These are phyloP conservation scores for Lamellibrachia luymesi DNA, from an alignment of 1,140 invertebrate species.

Conservation along the genomic window DNA sequence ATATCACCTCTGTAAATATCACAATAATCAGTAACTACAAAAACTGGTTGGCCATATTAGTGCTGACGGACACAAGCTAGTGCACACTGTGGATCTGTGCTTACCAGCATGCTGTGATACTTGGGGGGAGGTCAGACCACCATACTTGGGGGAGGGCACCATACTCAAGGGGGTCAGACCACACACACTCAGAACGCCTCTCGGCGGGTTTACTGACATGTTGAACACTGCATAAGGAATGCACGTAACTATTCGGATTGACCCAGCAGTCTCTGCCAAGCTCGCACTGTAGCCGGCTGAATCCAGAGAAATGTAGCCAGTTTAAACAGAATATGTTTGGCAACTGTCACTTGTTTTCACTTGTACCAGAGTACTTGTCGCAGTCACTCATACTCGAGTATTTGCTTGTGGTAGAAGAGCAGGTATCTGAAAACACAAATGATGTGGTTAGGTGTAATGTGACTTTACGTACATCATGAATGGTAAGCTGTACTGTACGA, in stretches of 20 bases:
- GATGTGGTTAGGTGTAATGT: not conserved
- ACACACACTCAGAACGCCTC: not conserved
- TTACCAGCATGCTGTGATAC: not conserved
- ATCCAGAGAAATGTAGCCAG: not conserved
- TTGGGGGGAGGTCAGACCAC: too few species aligned
- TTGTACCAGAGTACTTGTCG: not conserved
- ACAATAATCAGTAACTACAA: not conserved
- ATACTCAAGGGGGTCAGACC: too few species aligned
- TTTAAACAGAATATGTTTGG: not conserved
- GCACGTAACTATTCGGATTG: not conserved
- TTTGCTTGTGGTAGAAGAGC: slow-evolving; percentile 90
- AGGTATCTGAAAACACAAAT: slow-evolving; percentile 71
- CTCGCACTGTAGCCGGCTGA: not conserved
- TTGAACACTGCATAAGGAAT: not conserved
- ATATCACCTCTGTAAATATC: slow-evolving; percentile 1
- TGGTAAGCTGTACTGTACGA: not conserved
- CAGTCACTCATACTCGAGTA: slow-evolving; percentile 72
- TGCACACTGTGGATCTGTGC: not conserved
- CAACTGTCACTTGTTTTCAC: not conserved
- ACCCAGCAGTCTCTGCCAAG: not conserved
- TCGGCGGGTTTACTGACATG: not conserved
- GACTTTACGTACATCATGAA: not conserved
- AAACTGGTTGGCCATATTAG: not conserved
- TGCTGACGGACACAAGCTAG: not conserved
- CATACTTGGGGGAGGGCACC: too few species aligned